Evolutionary conservation across 2,888 invertebrate species (phyloP).

Genomic region (Idaea aversata): DNA sequence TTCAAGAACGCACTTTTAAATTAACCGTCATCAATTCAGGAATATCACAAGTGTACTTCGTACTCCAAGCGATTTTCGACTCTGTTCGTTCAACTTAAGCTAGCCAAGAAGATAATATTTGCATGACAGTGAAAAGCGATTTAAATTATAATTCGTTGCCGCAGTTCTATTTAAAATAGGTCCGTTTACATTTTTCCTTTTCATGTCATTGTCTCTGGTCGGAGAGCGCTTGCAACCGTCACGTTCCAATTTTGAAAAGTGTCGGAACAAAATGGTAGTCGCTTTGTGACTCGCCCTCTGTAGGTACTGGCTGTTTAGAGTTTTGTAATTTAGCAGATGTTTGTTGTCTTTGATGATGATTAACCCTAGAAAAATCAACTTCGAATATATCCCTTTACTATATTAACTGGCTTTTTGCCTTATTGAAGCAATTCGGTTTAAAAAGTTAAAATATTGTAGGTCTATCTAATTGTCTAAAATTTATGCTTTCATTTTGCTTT

Average conservation of each 20-base stretch:
- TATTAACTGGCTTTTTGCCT: neutral
- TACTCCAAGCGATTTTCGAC: conserved; percentile 46
- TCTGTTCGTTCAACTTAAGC: conserved; percentile 27
- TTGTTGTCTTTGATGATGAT: conserved; percentile 63
- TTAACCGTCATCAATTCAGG: conserved; percentile 59
- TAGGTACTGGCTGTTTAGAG: conserved; percentile 44
- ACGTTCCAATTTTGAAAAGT: conserved; percentile 81
- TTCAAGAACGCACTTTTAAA: conserved; percentile 81
- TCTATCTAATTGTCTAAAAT: neutral
- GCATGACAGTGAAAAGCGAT: conserved; percentile 44
- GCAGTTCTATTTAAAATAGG: conserved; percentile 75
- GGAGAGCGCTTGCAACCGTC: conserved; percentile 79
- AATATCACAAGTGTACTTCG: conserved; percentile 48
- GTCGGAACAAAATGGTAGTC: conserved; percentile 79
- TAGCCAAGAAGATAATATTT: conserved; percentile 35
- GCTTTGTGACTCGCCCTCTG: conserved; percentile 68
- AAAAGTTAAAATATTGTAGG: neutral
- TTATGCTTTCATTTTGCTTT: neutral
- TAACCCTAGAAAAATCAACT: conserved; percentile 14
- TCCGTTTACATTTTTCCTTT: conserved; percentile 80
- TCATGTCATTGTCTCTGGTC: conserved; percentile 79
- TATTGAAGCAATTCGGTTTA: too few relatives aligned
- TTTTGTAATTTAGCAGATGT: conserved; percentile 77
- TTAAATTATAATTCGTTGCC: conserved; percentile 66
- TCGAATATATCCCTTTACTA: neutral